Evolutionary conservation across 2,113 vertebrate genomes (phyloP).

Genomic region (Oreochromis spilurus): DNA sequence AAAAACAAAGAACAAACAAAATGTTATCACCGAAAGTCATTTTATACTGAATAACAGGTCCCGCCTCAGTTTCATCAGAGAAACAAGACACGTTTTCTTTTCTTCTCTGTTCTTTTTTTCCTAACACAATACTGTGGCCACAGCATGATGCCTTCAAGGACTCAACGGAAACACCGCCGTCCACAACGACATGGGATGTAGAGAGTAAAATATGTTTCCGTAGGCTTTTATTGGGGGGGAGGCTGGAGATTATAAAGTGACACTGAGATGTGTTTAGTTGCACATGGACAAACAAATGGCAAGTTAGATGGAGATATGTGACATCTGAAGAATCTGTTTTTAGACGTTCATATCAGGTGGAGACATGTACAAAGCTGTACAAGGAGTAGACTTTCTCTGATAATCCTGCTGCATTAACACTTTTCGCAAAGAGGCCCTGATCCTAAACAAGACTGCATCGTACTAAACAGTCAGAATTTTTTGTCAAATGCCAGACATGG

Average conservation of each 20-base stretch:
- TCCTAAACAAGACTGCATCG: slow-evolving; percentile 41
- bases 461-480: slow-evolving; percentile 42
- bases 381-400: slow-evolving; percentile 6
- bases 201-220: slow-evolving; percentile 11
- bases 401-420: background rate
- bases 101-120: slow-evolving; percentile 28
- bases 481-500: slow-evolving; percentile 20
- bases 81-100: slow-evolving; percentile 38
- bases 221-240: background rate
- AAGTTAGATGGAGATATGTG: slow-evolving; percentile 24
- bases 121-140: slow-evolving; percentile 37
- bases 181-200: background rate
- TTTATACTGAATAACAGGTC: slow-evolving; percentile 66
- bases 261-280: slow-evolving; percentile 31
- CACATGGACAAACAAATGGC: slow-evolving; percentile 56
- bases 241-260: slow-evolving; percentile 37
- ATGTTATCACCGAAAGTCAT: slow-evolving; percentile 46
- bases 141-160: slow-evolving; percentile 26
- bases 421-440: slow-evolving; percentile 42
- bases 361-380: slow-evolving; percentile 8
- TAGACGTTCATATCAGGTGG: slow-evolving; percentile 18
- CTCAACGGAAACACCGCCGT: slow-evolving; percentile 27
- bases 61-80: slow-evolving; percentile 61
- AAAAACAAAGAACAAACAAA: slow-evolving; percentile 10
- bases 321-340: slow-evolving; percentile 16